phyloP scores from a whole-genome alignment of 2,888 invertebrate species.

The Habroteleia sp. region DNA sequence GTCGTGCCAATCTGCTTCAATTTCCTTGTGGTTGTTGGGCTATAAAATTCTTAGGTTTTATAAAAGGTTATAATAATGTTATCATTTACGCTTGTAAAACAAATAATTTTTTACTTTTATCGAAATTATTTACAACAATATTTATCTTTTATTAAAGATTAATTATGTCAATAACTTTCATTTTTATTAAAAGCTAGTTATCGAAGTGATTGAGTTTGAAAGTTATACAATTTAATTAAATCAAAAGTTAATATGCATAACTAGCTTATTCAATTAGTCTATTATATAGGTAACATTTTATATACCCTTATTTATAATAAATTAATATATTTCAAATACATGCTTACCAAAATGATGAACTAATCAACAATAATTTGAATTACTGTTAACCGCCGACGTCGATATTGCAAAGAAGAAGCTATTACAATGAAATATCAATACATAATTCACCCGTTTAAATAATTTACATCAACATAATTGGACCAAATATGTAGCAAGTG shows the following conservation, averaged over 20 bases:
- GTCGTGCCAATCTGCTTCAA: no score
- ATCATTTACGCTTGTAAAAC: no score
- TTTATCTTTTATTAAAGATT: no score
- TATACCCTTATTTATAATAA: conserved; percentile 15
- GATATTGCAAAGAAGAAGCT: conserved; percentile 32
- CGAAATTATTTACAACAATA: no score
- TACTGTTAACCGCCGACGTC: conserved; percentile 28
- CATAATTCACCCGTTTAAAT: conserved; percentile 45
- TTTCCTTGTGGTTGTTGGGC: no score
- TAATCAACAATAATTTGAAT: conserved; percentile 38
- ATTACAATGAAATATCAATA: conserved; percentile 39
- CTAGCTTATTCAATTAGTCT: conserved; percentile 3
- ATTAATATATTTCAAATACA: conserved; percentile 23
- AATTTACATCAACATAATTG: conserved; percentile 51
- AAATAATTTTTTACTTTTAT: no score
- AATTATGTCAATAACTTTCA: background rate
- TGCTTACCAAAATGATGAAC: conserved; percentile 12
- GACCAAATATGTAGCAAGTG: conserved; percentile 26
- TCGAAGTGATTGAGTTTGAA: background rate
- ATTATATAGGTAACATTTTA: conserved; percentile 14
- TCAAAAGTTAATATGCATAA: background rate
- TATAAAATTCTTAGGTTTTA: no score
- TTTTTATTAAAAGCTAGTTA: background rate
- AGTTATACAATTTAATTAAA: conserved; percentile 1
- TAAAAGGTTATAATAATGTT: no score